phyloP scores from a whole-genome alignment of 1,140 invertebrate species.

The Drosophila aff. region DNA sequence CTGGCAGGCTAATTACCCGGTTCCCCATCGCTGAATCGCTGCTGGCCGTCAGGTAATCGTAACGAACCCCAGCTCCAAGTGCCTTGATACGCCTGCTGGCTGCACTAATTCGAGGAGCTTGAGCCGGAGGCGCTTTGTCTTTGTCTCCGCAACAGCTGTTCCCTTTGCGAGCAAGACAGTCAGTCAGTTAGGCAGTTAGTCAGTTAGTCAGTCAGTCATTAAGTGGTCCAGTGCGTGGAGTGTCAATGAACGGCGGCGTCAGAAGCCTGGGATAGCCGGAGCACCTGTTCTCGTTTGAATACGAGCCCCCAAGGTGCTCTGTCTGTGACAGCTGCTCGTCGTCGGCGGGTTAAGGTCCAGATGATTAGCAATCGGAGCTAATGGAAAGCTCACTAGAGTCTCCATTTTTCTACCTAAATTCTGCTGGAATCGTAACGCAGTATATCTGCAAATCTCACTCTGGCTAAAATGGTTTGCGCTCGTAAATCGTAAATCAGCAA shows the following conservation, averaged over 20 bases:
- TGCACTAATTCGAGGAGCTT: constrained; percentile 68
- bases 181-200: background rate
- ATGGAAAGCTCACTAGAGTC: constrained; percentile 2
- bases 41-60: constrained; percentile 24
- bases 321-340: constrained; percentile 33
- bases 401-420: background rate
- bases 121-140: constrained; percentile 48
- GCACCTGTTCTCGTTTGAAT: constrained; percentile 50
- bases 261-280: constrained; percentile 10
- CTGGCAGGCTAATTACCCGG: constrained; percentile 43
- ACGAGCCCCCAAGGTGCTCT: constrained; percentile 25
- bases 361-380: constrained; percentile 35
- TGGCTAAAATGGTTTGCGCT: constrained; percentile 12
- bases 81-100: constrained; percentile 69
- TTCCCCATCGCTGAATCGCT: constrained; percentile 37
- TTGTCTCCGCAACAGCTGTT: constrained; percentile 63
- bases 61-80: constrained; percentile 24
- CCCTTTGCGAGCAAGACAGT: constrained; percentile 11
- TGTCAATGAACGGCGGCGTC: constrained; percentile 60
- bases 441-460: constrained; percentile 4
- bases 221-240: constrained; percentile 47
- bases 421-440: background rate
- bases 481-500: constrained; percentile 42
- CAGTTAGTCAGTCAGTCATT: constrained; percentile 12
- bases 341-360: constrained; percentile 27